phyloP scores from a whole-genome alignment of 2,113 vertebrate genomes.

The Alces alces region DNA sequence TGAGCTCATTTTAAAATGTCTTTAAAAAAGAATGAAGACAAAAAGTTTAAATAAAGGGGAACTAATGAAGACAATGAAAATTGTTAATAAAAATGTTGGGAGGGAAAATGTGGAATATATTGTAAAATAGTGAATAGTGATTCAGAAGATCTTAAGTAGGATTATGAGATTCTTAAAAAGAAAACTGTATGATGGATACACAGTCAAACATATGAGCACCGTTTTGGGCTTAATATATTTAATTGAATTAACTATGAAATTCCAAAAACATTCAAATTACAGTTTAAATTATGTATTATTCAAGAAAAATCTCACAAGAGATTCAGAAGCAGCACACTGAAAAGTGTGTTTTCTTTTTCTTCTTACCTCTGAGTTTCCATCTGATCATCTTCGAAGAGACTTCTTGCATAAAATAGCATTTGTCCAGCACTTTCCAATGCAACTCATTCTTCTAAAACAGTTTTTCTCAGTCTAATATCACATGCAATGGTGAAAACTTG shows the following conservation, averaged over 20 bases:
- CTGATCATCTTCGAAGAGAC: background rate
- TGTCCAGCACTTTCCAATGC: background rate
- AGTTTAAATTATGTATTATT: background rate
- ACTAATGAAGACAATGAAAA: conserved; percentile 61
- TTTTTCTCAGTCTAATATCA: background rate
- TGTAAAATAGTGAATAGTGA: conserved; percentile 15
- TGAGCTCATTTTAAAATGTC: conserved; percentile 64
- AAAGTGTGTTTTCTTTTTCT: background rate
- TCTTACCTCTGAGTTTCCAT: background rate
- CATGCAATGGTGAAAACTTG: background rate
- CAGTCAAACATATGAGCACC: background rate
- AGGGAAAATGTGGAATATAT: conserved; percentile 37
- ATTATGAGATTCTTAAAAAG: background rate
- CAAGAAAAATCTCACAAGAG: background rate
- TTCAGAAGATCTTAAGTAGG: background rate
- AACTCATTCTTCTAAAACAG: background rate
- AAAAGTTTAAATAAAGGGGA: conserved; percentile 63
- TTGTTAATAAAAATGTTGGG: conserved; percentile 55
- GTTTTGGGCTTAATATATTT: background rate
- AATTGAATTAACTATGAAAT: conserved; percentile 25
- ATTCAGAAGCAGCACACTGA: background rate
- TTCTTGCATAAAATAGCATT: background rate
- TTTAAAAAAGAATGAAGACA: conserved; percentile 63
- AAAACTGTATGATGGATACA: background rate
- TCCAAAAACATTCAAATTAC: background rate